Evolutionary conservation across 2,888 invertebrate species (phyloP), one percentile per base, ranked within the genome.

Genomic region (Xestia sexstrigata): DNA sequence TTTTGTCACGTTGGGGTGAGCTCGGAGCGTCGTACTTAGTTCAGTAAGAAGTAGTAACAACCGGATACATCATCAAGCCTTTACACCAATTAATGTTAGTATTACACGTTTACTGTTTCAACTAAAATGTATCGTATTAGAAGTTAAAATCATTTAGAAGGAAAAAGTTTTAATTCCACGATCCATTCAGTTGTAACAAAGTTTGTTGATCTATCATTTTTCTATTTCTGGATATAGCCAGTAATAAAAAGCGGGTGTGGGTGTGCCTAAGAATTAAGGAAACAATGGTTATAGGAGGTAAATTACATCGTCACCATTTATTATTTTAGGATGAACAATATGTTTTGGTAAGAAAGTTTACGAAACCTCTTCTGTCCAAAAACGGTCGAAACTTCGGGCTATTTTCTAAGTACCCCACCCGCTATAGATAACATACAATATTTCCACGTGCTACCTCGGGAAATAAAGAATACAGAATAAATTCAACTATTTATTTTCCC

Each of bases 1-100:
- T 84, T 70, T 63, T 72, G 76, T 80, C 81, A 68, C 63, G 70
- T 68, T 49, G 35, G 42, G 62, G 47, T 78, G 42, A 75, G 62
- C 65, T 63, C 68, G 47, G 15, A 65, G 65, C 65, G n/a, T 13
- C 23, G 26, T 68, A 45, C 49, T 72, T 67, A 47, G 20, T 80
- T 42, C 26, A 47, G 47, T 42, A 65, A 68, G 52, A 67, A 35
- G 58, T 42, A 58, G 70, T 60, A 62, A 62, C 58, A 45, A 65
- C 47, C 23, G 9, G 39, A 26, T 67, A 55, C 23, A 66, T 55
- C 39, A 39, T 45, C 52, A 26, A 60, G 30, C 20, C 35, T 55
- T 67, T 15, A 52, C 52, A 66, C 17, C 52, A 39, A 76, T 82
- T 52, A 52, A 45, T 66, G 45, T 45, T 39, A 42, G 23, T 20